Evolutionary conservation across 1,140 invertebrate species (phyloP), one percentile per base, ranked within the genome.

Genomic region (Leptopilina clavipes): DNA sequence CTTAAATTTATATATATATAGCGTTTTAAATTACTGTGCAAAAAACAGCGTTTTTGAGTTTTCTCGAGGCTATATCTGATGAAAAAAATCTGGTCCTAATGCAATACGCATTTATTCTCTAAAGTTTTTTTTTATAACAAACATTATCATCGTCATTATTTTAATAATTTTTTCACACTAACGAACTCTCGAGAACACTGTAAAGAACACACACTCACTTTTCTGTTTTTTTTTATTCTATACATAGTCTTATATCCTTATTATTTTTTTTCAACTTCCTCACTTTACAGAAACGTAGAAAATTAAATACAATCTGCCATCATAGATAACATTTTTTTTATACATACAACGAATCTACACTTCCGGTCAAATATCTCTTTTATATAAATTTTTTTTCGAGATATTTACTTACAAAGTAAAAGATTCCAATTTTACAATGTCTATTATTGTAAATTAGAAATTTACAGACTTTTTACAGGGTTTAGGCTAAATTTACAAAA

Each of bases 281-380:
- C 25, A 31, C 59, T 65, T 65, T 65, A 65, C 59, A 65, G 59
- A 65, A 65, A 65, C 59, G 59, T 65, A 65, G 59, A 65, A 65
- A 65, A 65, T 65, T 65, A 65, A 65, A 65, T 65, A 65, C 59
- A 65, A 65, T 65, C 59, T 65, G 59, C 12, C 22, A 37, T 65
- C 25, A n/a, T 31, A 65, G 22, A 31, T 65, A 65, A 65, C 59
- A 65, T 31, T 65, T 25, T 59, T 59, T 65, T 65, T 65, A 65
- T 65, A 65, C 59, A 65, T 19, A 65, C 59, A 25, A 3, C 10
- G 25, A 65, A 65, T 65, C 59, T 65, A 65, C 56, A 65, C 56
- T 65, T 31, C 59, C 22, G 14, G 25, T 65, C 59, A 65, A 31
- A 65, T 31, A 65, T 65, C 59, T 65, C 59, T 65, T n/a, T 31